Conservation (phyloP, 1,140 invertebrate species). For the Zaprionus taronus region DNA sequence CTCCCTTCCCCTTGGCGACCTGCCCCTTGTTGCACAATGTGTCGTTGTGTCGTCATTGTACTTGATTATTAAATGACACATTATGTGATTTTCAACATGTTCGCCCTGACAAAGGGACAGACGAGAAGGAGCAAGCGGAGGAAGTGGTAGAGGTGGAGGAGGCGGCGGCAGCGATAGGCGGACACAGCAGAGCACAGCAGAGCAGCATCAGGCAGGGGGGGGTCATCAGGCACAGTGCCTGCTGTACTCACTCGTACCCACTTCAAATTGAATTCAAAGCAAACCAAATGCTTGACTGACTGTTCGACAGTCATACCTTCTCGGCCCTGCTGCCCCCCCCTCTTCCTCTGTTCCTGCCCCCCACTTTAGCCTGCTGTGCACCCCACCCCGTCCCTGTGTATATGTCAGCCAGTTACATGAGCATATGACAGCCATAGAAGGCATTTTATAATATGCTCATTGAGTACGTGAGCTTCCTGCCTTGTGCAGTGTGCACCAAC, state of each 20-base stretch:
- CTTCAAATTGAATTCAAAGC: constrained; percentile 69
- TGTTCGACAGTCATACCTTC: not conserved
- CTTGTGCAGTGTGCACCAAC: not conserved
- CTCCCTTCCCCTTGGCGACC: not conserved
- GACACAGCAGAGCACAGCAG: constrained; percentile 16
- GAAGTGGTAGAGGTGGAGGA: not conserved
- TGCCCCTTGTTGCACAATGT: constrained; percentile 54
- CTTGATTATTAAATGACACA: constrained; percentile 83
- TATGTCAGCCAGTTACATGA: constrained; percentile 73
- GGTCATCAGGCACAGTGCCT: not conserved
- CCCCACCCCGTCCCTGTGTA: not conserved
- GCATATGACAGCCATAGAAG: constrained; percentile 67
- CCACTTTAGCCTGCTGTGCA: not conserved
- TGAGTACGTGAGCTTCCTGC: constrained; percentile 71
- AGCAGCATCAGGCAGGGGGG: not conserved
- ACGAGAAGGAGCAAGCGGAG: not conserved
- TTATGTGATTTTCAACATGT: constrained; percentile 81
- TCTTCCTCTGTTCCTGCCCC: not conserved
- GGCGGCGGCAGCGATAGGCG: not conserved
- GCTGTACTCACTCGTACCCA: constrained; percentile 42
- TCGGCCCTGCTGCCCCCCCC: constrained; percentile 39
- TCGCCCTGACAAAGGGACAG: constrained; percentile 26
- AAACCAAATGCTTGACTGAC: constrained; percentile 54
- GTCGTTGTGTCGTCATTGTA: constrained; percentile 68
- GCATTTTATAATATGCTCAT: constrained; percentile 75